Base-by-base conservation (phyloP, 2,113 vertebrate genomes). In the Plestiodon gilberti region DNA sequence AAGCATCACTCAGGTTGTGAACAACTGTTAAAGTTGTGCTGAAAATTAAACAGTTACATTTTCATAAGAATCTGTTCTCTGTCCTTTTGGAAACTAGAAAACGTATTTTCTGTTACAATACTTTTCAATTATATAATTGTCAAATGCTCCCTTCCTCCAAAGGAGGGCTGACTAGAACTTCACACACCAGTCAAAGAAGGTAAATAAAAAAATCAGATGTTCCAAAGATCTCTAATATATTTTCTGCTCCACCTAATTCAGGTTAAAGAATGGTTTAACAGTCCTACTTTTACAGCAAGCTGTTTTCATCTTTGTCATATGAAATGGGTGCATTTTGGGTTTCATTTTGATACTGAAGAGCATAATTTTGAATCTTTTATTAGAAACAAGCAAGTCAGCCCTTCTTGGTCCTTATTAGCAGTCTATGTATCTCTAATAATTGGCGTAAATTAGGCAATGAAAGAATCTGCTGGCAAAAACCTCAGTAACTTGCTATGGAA, bases 361-460 rank as follows among this genome's bases (percentile, higher is more conserved):
- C 77, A 67, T 65, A 83, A 87, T 87, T 87, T 87, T n/a, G 25
- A 73, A 30, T 74, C 81, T 79, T 84, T 79, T 84, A 80, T 80
- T 65, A 62, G 67, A 73, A 80, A 80, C 76, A 74, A 84, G 82
- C 76, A 88, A 88, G 48, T 88, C 87, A 84, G 76, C 33, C 77
- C 78, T 67, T 87, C 80, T 79, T 62, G 52, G 75, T 61, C 38
- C 25, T 48, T 88, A 78, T 82, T 84, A 65, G 70, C n/a, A 57
- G 59, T 74, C 59, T 55, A 73, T 84, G 77, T 80, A 84, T 88
- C 69, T 61, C 82, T 88, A 79, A 80, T 80, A 88, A 84, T 75
- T 79, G 70, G 61, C 20, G 30, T 65, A 74, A 80, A 80, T 80
- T 84, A 62, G 69, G 67, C 40, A 65, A 87, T 81, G 78, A 78